These are phyloP conservation scores for Columba livia DNA, from an alignment of 2,113 vertebrate species.

Conservation along the genomic window DNA sequence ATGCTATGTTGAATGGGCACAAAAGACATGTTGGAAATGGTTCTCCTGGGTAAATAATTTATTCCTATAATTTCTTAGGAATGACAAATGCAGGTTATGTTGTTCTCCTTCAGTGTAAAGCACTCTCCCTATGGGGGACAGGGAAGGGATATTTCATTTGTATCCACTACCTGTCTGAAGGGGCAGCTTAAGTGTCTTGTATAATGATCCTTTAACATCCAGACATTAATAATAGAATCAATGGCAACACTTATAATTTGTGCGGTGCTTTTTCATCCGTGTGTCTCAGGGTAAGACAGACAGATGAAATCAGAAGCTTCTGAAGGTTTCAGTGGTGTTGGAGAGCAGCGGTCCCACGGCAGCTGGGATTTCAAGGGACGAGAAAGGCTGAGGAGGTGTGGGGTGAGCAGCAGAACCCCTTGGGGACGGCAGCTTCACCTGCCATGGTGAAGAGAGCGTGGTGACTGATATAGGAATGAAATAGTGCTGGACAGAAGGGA, in stretches of 20 bases:
- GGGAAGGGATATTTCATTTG: background rate
- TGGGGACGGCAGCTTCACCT: background rate
- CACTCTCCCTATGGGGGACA: background rate
- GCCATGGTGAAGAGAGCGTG: fast-evolving
- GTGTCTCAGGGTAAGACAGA: background rate
- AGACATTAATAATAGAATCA: background rate
- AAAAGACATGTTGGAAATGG: background rate
- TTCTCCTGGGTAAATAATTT: background rate
- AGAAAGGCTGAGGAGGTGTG: background rate
- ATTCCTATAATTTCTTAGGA: background rate
- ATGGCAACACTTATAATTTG: background rate
- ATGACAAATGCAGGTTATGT: background rate
- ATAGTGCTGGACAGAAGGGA: background rate
- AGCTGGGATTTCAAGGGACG: background rate
- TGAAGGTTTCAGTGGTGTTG: background rate
- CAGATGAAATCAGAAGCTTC: background rate
- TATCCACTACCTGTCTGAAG: background rate
- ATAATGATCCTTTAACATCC: background rate
- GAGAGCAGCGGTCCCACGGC: background rate
- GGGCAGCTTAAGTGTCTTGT: background rate
- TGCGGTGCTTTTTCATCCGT: background rate
- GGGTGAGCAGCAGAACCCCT: background rate
- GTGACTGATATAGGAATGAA: background rate
- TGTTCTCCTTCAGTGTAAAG: background rate
- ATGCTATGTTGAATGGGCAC: background rate